Base-by-base conservation (phyloP, 2,888 invertebrate species). In the Rhingia campestris region DNA sequence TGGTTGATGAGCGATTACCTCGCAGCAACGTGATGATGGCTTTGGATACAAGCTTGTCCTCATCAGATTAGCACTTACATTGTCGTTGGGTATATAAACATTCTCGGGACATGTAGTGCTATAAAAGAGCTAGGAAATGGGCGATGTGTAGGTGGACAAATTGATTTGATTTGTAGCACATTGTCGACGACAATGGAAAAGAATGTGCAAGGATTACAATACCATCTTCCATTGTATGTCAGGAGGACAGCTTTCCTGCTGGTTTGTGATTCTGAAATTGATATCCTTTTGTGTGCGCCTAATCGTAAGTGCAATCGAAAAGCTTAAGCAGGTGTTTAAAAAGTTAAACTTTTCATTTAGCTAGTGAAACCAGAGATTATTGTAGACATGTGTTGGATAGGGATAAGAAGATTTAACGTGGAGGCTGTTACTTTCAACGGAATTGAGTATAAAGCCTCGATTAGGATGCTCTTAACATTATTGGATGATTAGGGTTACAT, bases 151-250 rank as follows among this genome's bases (percentile, higher is more conserved):
- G 43, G 45, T 45, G 56, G 41, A 75, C 63, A 70, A 77, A 63
- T 56, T 77, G 61, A 77, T 70, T 63, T 70, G 54, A 77, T 77
- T 70, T 70, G 53, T 54, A 45, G 59, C 59, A 39, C 47, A 69
- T 61, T 41, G 61, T 49, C 32, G 12, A 53, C n/a, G 12, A 37
- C 6, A 22, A 22, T 22, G 22, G 37, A 14, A 37, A 9, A 37
- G 10, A 12, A 22, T 49, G 10, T 5, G 33, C 14, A 22, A 22
- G 2, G 22, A 22, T 22, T 2, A 22, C 22, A 2, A 22, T 2
- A 22, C 22, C 22, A 22, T 22, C 22, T 1, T 22, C 22, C 22
- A n/a, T 45, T 45, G n/a, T n/a, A 12, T 12, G 14, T n/a, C 12
- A 22, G 6, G 43, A 45, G 12, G 10, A n/a, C 0, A 12, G 12